phyloP scores from a whole-genome alignment of 2,113 vertebrate genomes.

The Tragelaphus imberbis region DNA sequence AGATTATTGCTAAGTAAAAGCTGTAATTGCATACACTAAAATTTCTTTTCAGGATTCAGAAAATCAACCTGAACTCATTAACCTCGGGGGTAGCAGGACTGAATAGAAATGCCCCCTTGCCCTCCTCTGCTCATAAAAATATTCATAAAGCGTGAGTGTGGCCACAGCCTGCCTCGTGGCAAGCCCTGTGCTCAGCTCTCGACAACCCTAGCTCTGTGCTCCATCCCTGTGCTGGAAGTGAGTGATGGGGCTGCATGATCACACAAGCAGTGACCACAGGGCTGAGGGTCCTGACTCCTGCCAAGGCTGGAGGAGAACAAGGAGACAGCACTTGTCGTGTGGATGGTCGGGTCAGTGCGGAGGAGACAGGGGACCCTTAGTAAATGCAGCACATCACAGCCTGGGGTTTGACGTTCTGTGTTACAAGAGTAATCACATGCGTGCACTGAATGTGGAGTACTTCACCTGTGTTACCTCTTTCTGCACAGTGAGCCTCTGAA shows the following conservation, averaged over 20 bases:
- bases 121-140: background rate
- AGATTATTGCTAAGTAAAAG: background rate
- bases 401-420: accelerated
- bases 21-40: background rate
- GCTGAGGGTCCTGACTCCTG: background rate
- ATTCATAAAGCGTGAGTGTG: accelerated
- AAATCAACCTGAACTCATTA: conserved; percentile 46
- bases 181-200: background rate
- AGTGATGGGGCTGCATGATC: accelerated
- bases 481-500: background rate
- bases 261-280: background rate
- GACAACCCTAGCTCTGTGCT: accelerated
- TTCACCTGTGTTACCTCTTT: too few species aligned
- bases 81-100: background rate
- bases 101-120: background rate
- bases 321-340: background rate
- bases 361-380: background rate
- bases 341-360: accelerated
- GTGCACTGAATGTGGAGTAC: accelerated
- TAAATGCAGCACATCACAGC: accelerated
- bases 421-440: too few species aligned
- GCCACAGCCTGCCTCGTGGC: accelerated
- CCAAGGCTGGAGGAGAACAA: background rate
- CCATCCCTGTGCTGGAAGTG: accelerated
- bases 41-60: conserved; percentile 2